Conservation (phyloP, 2,797 vertebrate species). For the Graptemys geographica region DNA sequence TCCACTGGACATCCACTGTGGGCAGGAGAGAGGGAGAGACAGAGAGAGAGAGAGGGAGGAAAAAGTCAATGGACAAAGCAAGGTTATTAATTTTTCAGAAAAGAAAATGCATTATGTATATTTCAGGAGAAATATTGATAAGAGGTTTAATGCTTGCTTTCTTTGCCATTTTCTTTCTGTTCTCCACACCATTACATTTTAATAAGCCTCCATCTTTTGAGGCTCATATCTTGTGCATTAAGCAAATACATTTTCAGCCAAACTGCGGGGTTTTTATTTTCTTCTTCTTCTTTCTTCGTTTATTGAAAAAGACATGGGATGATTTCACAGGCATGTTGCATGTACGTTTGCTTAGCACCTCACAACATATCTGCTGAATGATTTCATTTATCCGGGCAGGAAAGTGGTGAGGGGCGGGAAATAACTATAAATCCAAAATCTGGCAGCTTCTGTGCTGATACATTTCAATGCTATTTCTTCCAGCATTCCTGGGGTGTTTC, state of each 20-base stretch:
- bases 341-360: no score
- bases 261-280: not conserved
- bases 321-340: no score
- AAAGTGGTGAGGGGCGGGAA: not conserved
- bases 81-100: constrained; percentile 76
- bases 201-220: not conserved
- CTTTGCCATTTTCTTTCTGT: not conserved
- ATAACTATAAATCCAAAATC: not conserved
- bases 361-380: not conserved
- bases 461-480: not conserved
- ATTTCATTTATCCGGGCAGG: constrained; percentile 24
- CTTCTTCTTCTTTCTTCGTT: not conserved
- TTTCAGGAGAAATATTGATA: constrained; percentile 77
- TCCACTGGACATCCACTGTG: not conserved
- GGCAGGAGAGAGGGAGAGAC: not conserved
- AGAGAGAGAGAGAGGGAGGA: not conserved
- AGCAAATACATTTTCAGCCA: not conserved
- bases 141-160: constrained; percentile 47
- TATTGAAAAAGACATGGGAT: no score
- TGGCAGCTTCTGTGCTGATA: not conserved
- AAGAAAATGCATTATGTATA: constrained; percentile 72
- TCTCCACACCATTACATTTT: not conserved
- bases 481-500: not conserved
- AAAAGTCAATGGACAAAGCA: constrained; percentile 29
- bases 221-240: not conserved